phyloP scores from a whole-genome alignment of 2,797 vertebrate species.

The Kryptolebias ocellatus region DNA sequence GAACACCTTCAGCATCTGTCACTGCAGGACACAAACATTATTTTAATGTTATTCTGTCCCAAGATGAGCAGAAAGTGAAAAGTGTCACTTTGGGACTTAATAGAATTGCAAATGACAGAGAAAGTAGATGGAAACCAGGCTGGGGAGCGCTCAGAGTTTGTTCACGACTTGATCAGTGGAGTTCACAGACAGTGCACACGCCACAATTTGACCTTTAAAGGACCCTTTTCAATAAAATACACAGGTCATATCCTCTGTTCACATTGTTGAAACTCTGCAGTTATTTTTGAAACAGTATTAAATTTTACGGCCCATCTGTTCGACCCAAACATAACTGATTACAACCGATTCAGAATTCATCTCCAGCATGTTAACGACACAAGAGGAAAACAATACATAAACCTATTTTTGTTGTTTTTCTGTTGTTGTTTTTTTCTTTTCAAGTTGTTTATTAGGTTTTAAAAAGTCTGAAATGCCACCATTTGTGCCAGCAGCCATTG shows the following conservation, averaged over 20 bases:
- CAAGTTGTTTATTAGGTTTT: not conserved
- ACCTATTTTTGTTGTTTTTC: not conserved
- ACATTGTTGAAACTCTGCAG: not conserved
- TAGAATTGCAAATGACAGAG: conserved; percentile 64
- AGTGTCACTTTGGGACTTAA: conserved; percentile 61
- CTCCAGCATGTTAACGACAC: not conserved
- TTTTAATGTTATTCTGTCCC: conserved; percentile 59
- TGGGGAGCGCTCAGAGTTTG: conserved; percentile 20
- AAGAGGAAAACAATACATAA: conserved; percentile 3
- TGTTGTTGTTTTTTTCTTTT: not conserved
- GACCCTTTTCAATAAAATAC: conserved; percentile 17
- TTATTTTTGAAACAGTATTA: conserved; percentile 5
- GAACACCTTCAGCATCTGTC: conserved; percentile 25
- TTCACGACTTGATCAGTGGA: conserved; percentile 41
- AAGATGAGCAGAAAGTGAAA: conserved; percentile 53
- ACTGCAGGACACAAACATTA: conserved; percentile 56
- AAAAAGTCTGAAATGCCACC: not conserved
- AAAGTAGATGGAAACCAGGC: conserved; percentile 24
- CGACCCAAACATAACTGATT: not conserved
- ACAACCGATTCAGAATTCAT: not conserved
- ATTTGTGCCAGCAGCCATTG: not conserved
- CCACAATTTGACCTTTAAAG: conserved; percentile 20
- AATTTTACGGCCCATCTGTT: not conserved
- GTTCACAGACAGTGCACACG: conserved; percentile 37
- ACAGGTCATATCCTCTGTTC: conserved; percentile 11